Evolutionary conservation across 2,113 vertebrate species (phyloP), one percentile per base, ranked within the genome.

Genomic region (Daboia siamensis): DNA sequence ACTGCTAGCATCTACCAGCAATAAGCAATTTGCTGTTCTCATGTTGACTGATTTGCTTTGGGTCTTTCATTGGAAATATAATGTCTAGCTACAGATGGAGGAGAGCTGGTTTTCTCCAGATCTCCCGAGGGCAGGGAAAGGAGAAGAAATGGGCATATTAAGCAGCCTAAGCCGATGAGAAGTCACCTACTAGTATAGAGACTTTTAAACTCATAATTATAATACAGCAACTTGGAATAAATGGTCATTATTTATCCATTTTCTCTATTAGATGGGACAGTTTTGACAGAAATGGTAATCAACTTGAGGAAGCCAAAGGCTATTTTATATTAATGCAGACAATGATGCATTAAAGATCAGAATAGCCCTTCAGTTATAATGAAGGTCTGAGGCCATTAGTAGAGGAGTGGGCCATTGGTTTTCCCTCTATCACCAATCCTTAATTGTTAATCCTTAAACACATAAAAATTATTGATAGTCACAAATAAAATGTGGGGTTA

Each of bases 261-360:
- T 96, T 97, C 96, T 97, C 94, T 97, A 95, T 96, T 95, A 95
- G 94, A 93, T 12, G 89, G 93, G 90, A 93, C 94, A 96, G 95
- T 96, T 96, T 96, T 96, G 95, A 96, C 96, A 97, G 96, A 97
- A 97, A 91, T 90, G 92, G 94, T 88, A 94, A 97, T 97, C 89
- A 29, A 23, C 94, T 96, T 96, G 96, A 97, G 93, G 96, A 97
- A 97, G 91, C 94, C 90, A 84, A 90, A 94, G 91, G 94, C 93
- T n/a, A 8, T 96, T 97, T 97, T 97, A 97, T 97, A 96, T 96
- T 97, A 97, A 97, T 95, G 95, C 0, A 0, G 91, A 92, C 94
- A 96, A 96, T 96, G 96, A 96, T 97, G 97, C 97, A 97, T 97
- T 97, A 97, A 97, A 97, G 94, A 87, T 92, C 74, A 90, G 51